A percentile compares a stretch with the other conserved stretches of the same genome.
These are phyloP conservation scores for Gryon sp. DNA, from an alignment of 1,140 invertebrate species.

Conservation along the genomic window DNA sequence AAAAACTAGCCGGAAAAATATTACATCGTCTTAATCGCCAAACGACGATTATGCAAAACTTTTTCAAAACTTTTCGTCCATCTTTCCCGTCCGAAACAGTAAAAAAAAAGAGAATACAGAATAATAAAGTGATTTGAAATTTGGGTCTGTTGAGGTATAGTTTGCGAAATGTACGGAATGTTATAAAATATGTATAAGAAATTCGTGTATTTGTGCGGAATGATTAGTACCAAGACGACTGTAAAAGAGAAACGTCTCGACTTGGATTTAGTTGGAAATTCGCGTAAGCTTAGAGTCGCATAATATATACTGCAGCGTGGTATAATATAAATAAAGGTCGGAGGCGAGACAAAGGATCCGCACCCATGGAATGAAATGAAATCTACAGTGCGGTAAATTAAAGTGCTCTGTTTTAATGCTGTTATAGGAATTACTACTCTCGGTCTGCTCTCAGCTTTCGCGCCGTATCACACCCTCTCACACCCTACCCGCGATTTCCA, in stretches of 20 bases:
- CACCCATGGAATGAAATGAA: conserved; percentile 75
- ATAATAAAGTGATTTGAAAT: too few species aligned
- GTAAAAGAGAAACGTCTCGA: conserved; percentile 65
- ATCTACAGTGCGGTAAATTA: conserved; percentile 79
- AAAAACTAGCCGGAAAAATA: conserved; percentile 50
- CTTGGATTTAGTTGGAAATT: conserved; percentile 71
- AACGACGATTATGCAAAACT: conserved; percentile 4
- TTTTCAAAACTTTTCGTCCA: not conserved
- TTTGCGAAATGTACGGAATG: too few species aligned
- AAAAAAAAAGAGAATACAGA: too few species aligned
- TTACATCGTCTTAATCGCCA: conserved; percentile 51
- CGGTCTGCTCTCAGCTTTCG: conserved; percentile 65
- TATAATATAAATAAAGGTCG: conserved; percentile 71
- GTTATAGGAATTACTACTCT: conserved; percentile 77
- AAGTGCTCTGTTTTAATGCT: conserved; percentile 78
- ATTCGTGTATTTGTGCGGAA: conserved; percentile 45
- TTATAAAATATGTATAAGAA: conserved; percentile 55
- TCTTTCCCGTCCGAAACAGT: too few species aligned
- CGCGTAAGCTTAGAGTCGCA: conserved; percentile 68
- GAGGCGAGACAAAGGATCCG: conserved; percentile 67
- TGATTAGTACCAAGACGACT: conserved; percentile 61
- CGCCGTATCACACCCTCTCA: conserved; percentile 58
- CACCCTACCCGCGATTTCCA: conserved; percentile 57
- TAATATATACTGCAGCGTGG: conserved; percentile 68
- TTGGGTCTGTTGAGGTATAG: too few species aligned